Percentiles rank a stretch among this genome's conserved stretches.
These are phyloP conservation scores for Meriones psammophilus DNA, from an alignment of 2,797 vertebrate genomes.

Conservation along the genomic window DNA sequence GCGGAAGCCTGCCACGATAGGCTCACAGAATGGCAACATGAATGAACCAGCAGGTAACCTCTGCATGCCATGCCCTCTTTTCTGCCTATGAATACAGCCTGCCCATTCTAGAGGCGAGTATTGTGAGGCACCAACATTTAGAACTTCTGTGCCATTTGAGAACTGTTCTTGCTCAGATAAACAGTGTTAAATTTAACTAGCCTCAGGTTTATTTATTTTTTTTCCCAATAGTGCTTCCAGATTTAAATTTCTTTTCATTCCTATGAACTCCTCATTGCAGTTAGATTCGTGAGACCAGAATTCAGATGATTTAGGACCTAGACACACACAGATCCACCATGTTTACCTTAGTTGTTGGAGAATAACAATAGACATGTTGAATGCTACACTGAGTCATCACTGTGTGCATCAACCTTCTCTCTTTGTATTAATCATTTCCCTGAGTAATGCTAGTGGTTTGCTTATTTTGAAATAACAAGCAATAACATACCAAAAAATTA, in stretches of 20 bases:
- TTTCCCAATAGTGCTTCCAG: neutral
- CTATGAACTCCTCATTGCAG: neutral
- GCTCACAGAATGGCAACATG: neutral
- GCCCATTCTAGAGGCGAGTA: neutral
- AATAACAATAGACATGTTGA: neutral
- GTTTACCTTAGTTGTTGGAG: neutral
- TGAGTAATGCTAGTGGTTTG: neutral
- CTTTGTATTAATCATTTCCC: neutral
- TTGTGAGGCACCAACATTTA: neutral
- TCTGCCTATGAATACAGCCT: neutral
- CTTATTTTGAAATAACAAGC: constrained; percentile 15
- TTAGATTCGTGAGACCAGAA: neutral
- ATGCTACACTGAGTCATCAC: neutral
- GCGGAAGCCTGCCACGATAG: neutral
- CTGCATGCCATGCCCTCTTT: neutral
- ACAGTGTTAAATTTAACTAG: neutral
- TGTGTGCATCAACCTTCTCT: neutral
- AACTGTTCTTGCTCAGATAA: constrained; percentile 3
- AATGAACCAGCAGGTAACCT: neutral
- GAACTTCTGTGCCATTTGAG: neutral
- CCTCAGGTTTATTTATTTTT: neutral
- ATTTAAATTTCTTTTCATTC: constrained; percentile 44
- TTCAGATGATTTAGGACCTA: neutral
- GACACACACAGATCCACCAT: neutral
- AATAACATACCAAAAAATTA: neutral